phyloP scores from a whole-genome alignment of 1,140 invertebrate genomes.

The Luehdorfia chinensis region DNA sequence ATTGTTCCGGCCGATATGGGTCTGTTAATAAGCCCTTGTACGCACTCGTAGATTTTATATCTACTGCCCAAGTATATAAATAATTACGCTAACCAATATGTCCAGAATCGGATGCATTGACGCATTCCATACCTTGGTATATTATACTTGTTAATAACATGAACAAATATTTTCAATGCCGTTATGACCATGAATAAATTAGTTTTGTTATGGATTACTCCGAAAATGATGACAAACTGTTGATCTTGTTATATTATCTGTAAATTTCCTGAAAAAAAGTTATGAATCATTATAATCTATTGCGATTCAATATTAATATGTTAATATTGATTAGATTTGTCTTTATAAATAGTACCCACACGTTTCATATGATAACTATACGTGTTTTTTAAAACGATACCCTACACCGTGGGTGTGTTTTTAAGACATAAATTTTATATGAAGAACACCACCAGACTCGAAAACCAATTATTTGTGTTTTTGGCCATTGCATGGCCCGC shows the following conservation, averaged over 20 bases:
- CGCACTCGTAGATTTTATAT: conserved; percentile 49
- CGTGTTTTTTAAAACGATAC: no score
- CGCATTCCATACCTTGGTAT: conserved; percentile 30
- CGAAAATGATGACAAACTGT: conserved; percentile 30
- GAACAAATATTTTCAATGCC: conserved; percentile 60
- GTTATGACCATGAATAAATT: conserved; percentile 62
- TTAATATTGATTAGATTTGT: no score
- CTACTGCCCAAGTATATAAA: conserved; percentile 17
- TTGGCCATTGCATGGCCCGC: no score
- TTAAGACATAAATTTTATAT: no score
- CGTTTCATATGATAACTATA: no score
- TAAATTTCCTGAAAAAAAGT: conserved; percentile 7
- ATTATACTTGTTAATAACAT: conserved; percentile 33
- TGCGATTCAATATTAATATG: no score
- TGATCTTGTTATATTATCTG: conserved; percentile 16
- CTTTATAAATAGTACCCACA: no score
- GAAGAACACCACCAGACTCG: no score
- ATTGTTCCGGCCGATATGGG: conserved; percentile 20
- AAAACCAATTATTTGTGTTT: no score
- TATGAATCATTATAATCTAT: conserved; percentile 8
- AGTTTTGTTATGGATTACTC: conserved; percentile 44
- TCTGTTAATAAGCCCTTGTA: conserved; percentile 28
- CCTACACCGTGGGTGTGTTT: no score
- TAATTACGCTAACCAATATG: conserved; percentile 58
- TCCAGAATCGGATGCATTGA: conserved; percentile 54